These are phyloP conservation scores for Setophaga petechia DNA, from an alignment of 2,113 vertebrate species.

Conservation along the genomic window DNA sequence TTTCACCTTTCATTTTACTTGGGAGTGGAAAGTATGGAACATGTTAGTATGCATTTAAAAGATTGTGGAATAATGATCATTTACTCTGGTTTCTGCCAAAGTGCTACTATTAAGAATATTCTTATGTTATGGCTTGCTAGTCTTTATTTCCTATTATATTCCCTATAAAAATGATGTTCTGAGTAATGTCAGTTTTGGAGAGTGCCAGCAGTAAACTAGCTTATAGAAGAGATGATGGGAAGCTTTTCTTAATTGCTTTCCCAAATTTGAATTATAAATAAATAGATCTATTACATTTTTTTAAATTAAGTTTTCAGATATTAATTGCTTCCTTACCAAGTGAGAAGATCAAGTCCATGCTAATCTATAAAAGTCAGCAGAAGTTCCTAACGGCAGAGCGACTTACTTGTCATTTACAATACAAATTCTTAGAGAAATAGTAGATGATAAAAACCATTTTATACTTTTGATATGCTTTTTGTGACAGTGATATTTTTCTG, in stretches of 20 bases:
- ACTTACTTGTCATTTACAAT: background rate
- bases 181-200: background rate
- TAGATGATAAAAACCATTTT: background rate
- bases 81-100: background rate
- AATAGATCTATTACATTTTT: conserved; percentile 26
- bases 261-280: background rate
- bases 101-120: background rate
- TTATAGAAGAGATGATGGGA: background rate
- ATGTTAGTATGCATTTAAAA: background rate
- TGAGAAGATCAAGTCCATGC: background rate
- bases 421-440: background rate
- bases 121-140: background rate
- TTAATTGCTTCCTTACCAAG: background rate
- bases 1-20: background rate
- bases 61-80: background rate
- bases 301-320: background rate
- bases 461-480: background rate
- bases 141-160: background rate
- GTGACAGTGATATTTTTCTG: background rate
- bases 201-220: background rate
- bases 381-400: background rate
- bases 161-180: background rate
- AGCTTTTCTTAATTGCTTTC: background rate
- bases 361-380: background rate
- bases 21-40: background rate